These are phyloP conservation scores for Eueremaeus valkanovi DNA, from an alignment of 2,888 invertebrate species.

Conservation along the genomic window DNA sequence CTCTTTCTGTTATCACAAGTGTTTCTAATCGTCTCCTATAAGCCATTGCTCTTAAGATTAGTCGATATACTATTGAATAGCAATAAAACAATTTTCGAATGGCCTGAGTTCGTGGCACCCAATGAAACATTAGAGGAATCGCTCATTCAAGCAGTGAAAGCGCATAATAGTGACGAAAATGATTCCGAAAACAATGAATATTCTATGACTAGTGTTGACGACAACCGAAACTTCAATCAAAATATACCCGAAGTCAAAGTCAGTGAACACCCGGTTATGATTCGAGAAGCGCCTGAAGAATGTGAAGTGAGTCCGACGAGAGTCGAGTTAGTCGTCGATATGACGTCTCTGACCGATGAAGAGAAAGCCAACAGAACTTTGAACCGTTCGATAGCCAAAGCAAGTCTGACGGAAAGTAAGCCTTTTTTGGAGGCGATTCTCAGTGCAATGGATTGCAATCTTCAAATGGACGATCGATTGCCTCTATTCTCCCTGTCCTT, in stretches of 20 bases:
- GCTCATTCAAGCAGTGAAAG: slow-evolving; percentile 55
- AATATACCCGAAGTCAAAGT: background rate
- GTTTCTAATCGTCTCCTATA: slow-evolving; percentile 86
- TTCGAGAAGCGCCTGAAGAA: background rate
- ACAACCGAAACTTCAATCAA: background rate
- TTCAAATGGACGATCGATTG: slow-evolving; percentile 79
- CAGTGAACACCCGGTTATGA: background rate
- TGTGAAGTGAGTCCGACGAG: background rate
- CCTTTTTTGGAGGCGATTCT: slow-evolving; percentile 86
- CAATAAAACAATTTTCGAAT: slow-evolving; percentile 56
- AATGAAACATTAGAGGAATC: slow-evolving; percentile 72
- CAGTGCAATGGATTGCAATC: slow-evolving; percentile 76
- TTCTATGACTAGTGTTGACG: slow-evolving; percentile 12
- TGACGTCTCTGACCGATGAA: slow-evolving; percentile 83
- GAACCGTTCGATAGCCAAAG: slow-evolving; percentile 11
- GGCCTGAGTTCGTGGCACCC: slow-evolving; percentile 60
- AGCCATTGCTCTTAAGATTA: slow-evolving; percentile 80
- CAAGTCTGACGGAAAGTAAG: slow-evolving; percentile 52
- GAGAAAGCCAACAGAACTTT: slow-evolving; percentile 62
- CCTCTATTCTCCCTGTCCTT: slow-evolving; percentile 85
- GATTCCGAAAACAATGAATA: slow-evolving; percentile 49
- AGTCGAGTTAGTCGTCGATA: slow-evolving; percentile 58
- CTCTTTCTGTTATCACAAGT: slow-evolving; percentile 68
- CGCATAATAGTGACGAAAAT: slow-evolving; percentile 32
- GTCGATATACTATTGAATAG: slow-evolving; percentile 86